These are phyloP conservation scores for Poeciliopsis turneri DNA, from an alignment of 2,797 vertebrate genomes.

Conservation along the genomic window DNA sequence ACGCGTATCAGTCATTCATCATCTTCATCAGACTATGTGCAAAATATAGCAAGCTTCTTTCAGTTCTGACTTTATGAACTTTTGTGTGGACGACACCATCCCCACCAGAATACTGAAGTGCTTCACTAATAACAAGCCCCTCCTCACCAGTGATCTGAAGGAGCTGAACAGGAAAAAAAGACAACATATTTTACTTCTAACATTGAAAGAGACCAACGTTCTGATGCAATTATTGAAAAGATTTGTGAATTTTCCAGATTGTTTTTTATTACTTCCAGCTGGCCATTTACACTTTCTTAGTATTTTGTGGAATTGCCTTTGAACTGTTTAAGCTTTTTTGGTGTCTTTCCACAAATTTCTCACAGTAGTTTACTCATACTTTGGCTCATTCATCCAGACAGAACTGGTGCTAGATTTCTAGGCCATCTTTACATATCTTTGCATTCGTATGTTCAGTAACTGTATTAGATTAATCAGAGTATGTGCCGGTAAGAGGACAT, in stretches of 20 bases:
- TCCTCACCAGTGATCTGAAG: no score
- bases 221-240: background rate
- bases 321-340: background rate
- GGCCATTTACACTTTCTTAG: background rate
- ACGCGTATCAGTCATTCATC: constrained; percentile 26
- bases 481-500: constrained; percentile 1
- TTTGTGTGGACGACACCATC: no score
- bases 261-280: background rate
- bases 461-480: background rate
- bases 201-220: background rate
- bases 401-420: background rate
- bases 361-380: background rate
- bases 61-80: constrained; percentile 7
- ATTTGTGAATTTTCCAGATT: background rate
- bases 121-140: no score
- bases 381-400: background rate
- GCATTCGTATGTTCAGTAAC: background rate
- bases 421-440: background rate
- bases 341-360: background rate
- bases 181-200: background rate
- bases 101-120: no score
- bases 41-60: constrained; percentile 23
- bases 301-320: background rate
- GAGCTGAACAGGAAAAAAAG: no score
- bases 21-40: constrained; percentile 32